Conservation (phyloP, 2,797 vertebrate genomes). For the Poeciliopsis infans region DNA sequence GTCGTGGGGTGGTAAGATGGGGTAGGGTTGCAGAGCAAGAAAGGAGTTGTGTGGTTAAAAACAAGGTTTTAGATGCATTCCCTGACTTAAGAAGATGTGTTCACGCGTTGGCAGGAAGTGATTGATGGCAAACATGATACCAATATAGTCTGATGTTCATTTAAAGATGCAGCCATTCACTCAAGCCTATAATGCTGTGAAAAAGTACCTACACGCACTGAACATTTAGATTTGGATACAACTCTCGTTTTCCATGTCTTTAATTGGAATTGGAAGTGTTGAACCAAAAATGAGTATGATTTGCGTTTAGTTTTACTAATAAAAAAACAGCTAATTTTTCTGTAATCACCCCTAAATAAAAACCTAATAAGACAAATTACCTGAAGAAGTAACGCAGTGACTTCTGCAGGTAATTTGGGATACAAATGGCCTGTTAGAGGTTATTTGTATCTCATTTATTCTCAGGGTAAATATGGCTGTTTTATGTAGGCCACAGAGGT, state of each 20-base stretch:
- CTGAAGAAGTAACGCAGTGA: neutral
- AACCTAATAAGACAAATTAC: neutral
- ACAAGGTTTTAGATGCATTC: neutral
- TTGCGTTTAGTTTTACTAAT: neutral
- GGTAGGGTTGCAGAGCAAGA: neutral
- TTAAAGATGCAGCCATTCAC: constrained; percentile 6
- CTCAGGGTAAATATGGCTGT: neutral
- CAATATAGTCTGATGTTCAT: neutral
- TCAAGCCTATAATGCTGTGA: neutral
- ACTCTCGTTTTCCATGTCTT: neutral
- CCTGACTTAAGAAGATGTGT: neutral
- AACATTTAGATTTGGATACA: neutral
- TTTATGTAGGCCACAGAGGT: neutral
- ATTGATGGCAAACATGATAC: constrained; percentile 4
- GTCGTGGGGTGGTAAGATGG: neutral
- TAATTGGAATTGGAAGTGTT: neutral
- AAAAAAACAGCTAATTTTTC: neutral
- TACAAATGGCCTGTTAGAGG: neutral
- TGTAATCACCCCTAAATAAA: neutral
- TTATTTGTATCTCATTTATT: neutral
- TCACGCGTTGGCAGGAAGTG: constrained; percentile 26
- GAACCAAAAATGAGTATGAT: neutral
- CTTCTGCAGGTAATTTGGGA: too few species aligned
- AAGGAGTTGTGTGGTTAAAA: neutral
- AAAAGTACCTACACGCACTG: neutral